Base-by-base conservation (phyloP, 2,888 invertebrate species). In the Tinea semifulvella region DNA sequence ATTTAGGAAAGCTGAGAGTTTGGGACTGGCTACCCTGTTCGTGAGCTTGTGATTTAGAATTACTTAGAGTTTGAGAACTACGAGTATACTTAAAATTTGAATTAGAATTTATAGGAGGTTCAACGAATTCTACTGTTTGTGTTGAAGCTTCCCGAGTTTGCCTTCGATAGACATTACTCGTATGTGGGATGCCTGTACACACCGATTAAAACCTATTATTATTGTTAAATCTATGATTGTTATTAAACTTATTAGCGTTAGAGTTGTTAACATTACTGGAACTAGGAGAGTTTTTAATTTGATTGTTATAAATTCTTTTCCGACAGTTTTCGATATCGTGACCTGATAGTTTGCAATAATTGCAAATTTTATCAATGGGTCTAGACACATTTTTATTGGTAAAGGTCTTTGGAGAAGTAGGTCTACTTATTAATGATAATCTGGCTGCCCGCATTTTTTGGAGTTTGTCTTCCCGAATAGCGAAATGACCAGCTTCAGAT, bases 381-480 rank as follows among this genome's bases (percentile, higher is more conserved):
- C 4, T 42, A 20, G 14, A 8, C 3, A 13, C 10, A 14, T 8
- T 22, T n/a, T n/a, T n/a, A n/a, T n/a, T n/a, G n/a, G n/a, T n/a
- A n/a, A n/a, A n/a, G n/a, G n/a, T n/a, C n/a, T n/a, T n/a, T n/a
- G n/a, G n/a, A n/a, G n/a, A 11, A 28, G 3, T 3, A 28, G 31
- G 26, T 11, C 8, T 36, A 4, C 10, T 46, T 35, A 18, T 49
- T 3, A 46, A n/a, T 0, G 16, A 2, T 19, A 52, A 50, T 14
- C 52, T 46, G 1, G 52, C 50, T 1, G 6, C 8, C 8, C 54
- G 53, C 53, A 54, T 53, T 1, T 44, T 44, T 2, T 49, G 35
- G 5, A 50, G 50, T 45, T 57, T 54, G 4, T 56, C 54, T 38
- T 56, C 55, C 11, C 53, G 54, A 2, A 55, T 51, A 0, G 53